phyloP scores from a whole-genome alignment of 2,888 invertebrate genomes.

The Chymomyza procnemis region DNA sequence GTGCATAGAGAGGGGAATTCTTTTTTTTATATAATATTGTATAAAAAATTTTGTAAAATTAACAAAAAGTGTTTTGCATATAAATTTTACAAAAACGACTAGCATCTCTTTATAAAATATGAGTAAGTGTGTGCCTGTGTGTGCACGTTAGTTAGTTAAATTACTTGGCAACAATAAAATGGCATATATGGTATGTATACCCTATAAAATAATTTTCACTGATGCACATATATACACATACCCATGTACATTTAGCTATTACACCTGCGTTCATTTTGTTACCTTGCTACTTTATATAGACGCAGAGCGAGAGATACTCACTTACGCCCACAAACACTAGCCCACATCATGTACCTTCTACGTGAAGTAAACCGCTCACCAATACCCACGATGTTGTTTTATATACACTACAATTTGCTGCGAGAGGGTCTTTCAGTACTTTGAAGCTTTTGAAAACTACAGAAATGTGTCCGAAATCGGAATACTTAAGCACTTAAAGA shows the following conservation, averaged over 20 bases:
- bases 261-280: slow-evolving; percentile 33
- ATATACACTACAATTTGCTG: not conserved
- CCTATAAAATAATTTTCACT: slow-evolving; percentile 57
- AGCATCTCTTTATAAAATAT: not conserved
- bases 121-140: slow-evolving; percentile 7
- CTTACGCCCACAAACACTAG: not conserved
- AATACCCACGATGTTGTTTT: not conserved
- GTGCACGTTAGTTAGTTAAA: slow-evolving; percentile 60
- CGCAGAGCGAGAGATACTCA: not conserved
- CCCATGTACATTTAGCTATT: not conserved
- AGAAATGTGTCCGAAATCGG: too few species aligned
- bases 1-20: slow-evolving; percentile 1
- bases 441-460: too few species aligned
- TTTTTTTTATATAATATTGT: too few species aligned
- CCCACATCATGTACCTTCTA: not conserved
- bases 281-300: not conserved
- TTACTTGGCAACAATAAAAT: slow-evolving; percentile 75
- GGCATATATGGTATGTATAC: slow-evolving; percentile 36
- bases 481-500: too few species aligned
- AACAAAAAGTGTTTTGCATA: slow-evolving; percentile 22
- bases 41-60: slow-evolving; percentile 16
- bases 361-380: not conserved
- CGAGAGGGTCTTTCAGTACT: too few species aligned
- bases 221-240: slow-evolving; percentile 2
- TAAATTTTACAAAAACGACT: not conserved